These are phyloP conservation scores for Antheraea assamensis DNA, from an alignment of 2,888 invertebrate genomes.

Conservation along the genomic window DNA sequence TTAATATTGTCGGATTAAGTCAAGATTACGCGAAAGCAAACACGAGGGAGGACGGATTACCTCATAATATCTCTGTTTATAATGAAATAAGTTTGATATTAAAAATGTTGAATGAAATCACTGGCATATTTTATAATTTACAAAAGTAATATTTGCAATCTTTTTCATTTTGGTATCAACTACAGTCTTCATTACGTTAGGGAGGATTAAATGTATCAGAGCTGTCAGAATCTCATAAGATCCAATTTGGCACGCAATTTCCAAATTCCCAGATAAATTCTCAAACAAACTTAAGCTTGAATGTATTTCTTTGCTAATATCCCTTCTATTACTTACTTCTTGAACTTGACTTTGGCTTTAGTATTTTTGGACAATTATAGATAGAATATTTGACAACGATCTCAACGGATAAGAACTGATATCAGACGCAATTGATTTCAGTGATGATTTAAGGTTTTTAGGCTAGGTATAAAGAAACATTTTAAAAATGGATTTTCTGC, in stretches of 20 bases:
- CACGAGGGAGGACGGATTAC: not conserved
- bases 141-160: not conserved
- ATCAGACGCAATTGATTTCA: too few species aligned
- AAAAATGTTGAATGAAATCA: not conserved
- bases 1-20: not conserved
- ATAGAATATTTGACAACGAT: too few species aligned
- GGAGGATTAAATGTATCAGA: not conserved
- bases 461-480: too few species aligned
- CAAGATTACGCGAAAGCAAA: not conserved
- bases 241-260: not conserved
- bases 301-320: too few species aligned
- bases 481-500: too few species aligned
- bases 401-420: too few species aligned
- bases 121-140: not conserved
- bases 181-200: not conserved
- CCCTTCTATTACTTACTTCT: too few species aligned
- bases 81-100: not conserved
- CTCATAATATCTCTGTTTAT: not conserved
- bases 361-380: too few species aligned
- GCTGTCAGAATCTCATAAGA: not conserved
- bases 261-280: not conserved
- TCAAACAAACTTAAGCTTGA: not conserved
- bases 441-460: too few species aligned
- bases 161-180: not conserved
- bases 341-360: too few species aligned